phyloP scores from a whole-genome alignment of 2,888 invertebrate species.

The Lobophora halterata region DNA sequence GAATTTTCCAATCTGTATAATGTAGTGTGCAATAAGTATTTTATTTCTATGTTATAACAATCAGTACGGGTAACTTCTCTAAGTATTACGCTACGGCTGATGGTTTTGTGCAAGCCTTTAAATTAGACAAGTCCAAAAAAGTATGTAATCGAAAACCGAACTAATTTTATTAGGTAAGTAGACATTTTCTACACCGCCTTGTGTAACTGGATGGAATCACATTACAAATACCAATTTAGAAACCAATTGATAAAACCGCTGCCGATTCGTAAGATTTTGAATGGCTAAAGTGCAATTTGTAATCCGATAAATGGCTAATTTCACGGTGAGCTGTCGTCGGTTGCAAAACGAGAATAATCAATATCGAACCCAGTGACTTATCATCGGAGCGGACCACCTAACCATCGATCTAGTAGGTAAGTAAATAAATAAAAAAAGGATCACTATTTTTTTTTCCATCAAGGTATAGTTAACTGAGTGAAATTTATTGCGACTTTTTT shows the following conservation, averaged over 20 bases:
- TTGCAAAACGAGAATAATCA: conserved; percentile 27
- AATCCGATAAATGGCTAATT: conserved; percentile 36
- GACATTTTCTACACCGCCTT: conserved; percentile 11
- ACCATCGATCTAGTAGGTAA: no score
- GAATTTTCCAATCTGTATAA: no score
- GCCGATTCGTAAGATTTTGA: conserved; percentile 21
- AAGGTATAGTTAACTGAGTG: no score
- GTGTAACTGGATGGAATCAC: conserved; percentile 22
- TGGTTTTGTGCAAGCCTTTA: no score
- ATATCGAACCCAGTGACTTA: conserved; percentile 19
- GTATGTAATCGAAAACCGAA: background rate
- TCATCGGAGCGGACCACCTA: conserved; percentile 17
- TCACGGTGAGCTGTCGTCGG: conserved; percentile 36
- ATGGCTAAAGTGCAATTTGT: conserved; percentile 30
- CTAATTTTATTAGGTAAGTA: conserved; percentile 7
- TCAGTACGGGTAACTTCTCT: no score
- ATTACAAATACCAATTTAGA: conserved; percentile 24
- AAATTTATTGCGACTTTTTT: no score
- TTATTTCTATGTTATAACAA: no score
- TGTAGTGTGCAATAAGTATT: no score
- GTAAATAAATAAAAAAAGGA: no score
- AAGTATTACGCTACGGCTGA: no score
- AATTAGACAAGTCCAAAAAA: background rate
- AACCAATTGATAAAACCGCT: conserved; percentile 26
- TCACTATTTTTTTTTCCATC: no score